A percentile compares a stretch with the other conserved stretches of the same genome.
These are phyloP conservation scores for Phalacrocorax aristotelis DNA, from an alignment of 2,113 vertebrate genomes.

Conservation along the genomic window DNA sequence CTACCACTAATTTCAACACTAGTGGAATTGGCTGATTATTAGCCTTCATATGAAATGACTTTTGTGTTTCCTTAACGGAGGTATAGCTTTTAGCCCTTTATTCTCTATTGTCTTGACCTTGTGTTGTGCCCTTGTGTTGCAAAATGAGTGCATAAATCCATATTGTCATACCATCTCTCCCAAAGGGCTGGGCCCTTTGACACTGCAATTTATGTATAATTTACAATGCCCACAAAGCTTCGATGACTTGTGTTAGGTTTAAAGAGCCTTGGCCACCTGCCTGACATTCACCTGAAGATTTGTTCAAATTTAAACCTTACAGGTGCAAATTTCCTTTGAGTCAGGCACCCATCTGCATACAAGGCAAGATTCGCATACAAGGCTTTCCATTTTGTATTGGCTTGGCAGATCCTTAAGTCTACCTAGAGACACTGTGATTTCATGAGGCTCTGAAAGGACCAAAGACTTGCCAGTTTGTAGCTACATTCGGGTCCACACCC, in stretches of 20 bases:
- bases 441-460: not conserved
- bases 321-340: constrained; percentile 9
- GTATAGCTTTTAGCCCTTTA: not conserved
- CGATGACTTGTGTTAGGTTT: not conserved
- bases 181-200: not conserved
- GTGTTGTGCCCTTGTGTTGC: not conserved
- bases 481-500: not conserved
- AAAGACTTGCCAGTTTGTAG: not conserved
- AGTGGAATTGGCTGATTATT: not conserved
- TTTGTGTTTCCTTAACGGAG: not conserved
- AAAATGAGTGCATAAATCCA: constrained; percentile 18
- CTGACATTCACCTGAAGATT: not conserved
- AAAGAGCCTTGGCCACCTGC: not conserved
- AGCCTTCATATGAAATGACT: not conserved
- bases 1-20: not conserved
- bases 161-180: not conserved
- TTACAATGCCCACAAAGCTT: not conserved
- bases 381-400: not conserved
- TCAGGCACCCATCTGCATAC: not conserved
- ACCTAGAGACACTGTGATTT: not conserved
- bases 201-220: constrained; percentile 13
- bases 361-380: not conserved
- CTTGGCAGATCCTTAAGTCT: not conserved
- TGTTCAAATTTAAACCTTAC: constrained; percentile 5
- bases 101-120: not conserved